Conservation (phyloP, 2,888 invertebrate genomes). For the Galerucella pusilla region DNA sequence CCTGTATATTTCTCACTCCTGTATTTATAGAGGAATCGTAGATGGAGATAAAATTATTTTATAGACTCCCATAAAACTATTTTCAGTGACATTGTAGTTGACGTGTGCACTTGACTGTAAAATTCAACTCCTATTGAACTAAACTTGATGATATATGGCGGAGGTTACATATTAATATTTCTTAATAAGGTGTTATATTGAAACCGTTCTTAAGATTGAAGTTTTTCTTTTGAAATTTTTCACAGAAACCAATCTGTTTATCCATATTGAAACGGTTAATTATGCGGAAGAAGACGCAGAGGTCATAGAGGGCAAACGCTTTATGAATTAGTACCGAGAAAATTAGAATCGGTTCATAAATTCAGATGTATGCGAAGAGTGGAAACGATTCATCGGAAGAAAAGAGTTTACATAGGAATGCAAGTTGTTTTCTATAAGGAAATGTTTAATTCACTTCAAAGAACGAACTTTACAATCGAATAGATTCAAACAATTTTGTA, state of each 20-base stretch:
- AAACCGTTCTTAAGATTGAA: not conserved
- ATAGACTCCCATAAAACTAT: no score
- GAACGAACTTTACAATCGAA: conserved; percentile 23
- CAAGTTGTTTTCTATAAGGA: no score
- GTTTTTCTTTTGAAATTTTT: not conserved
- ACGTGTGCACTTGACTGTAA: no score
- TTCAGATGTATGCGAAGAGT: not conserved
- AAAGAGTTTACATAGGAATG: not conserved
- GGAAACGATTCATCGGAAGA: not conserved
- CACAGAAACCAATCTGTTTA: conserved; percentile 8
- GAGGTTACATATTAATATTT: not conserved
- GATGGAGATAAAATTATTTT: no score
- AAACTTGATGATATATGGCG: not conserved
- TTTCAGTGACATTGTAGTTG: no score
- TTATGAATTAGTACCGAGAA: not conserved
- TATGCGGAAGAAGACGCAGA: conserved; percentile 10
- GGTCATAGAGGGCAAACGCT: conserved; percentile 6
- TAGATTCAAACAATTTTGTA: conserved; percentile 20
- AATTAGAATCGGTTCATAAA: conserved; percentile 10
- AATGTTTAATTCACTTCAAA: not conserved
- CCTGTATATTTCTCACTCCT: no score
- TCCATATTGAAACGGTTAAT: conserved; percentile 5
- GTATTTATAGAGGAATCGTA: no score
- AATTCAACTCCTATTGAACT: not conserved
- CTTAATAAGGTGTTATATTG: not conserved